Evolutionary conservation across 2,888 invertebrate species (phyloP).

Genomic region (Meliscaeva auricollis): DNA sequence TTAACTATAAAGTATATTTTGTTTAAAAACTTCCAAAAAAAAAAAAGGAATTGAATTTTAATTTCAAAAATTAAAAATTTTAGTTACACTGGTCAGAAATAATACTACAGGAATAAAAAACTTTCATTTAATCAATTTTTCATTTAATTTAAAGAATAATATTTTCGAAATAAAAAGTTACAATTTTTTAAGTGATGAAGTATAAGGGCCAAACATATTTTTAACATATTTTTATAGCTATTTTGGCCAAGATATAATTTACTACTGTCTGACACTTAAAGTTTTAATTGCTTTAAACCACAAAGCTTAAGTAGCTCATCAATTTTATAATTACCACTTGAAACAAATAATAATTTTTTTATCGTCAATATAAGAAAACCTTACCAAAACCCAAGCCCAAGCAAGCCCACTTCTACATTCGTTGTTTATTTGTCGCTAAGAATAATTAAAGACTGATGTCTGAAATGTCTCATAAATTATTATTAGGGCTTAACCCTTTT

Average conservation of each 20-base stretch:
- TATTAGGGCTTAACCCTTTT: constrained; percentile 3
- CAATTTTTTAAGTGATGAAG: too few species aligned
- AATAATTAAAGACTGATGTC: constrained; percentile 4
- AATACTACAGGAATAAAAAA: too few species aligned
- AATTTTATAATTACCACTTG: constrained; percentile 15
- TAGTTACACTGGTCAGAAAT: too few species aligned
- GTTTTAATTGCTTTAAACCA: constrained; percentile 2
- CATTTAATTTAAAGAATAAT: too few species aligned
- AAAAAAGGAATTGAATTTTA: too few species aligned
- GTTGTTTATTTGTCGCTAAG: constrained; percentile 14
- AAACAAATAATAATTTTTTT: constrained; percentile 23
- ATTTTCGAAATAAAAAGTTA: too few species aligned
- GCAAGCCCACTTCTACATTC: neutral
- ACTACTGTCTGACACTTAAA: constrained; percentile 7
- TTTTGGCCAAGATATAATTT: neutral
- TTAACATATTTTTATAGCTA: neutral
- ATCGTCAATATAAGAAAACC: neutral
- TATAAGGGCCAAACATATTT: too few species aligned
- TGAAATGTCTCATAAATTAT: constrained; percentile 16
- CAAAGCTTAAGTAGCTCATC: constrained; percentile 18
- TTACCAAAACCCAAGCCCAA: neutral
- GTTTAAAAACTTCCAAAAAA: neutral
- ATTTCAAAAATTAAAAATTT: too few species aligned
- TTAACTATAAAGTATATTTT: constrained; percentile 24
- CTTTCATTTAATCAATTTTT: too few species aligned